Conservation (phyloP, 2,888 invertebrate genomes). For the Drosophila formosana region DNA sequence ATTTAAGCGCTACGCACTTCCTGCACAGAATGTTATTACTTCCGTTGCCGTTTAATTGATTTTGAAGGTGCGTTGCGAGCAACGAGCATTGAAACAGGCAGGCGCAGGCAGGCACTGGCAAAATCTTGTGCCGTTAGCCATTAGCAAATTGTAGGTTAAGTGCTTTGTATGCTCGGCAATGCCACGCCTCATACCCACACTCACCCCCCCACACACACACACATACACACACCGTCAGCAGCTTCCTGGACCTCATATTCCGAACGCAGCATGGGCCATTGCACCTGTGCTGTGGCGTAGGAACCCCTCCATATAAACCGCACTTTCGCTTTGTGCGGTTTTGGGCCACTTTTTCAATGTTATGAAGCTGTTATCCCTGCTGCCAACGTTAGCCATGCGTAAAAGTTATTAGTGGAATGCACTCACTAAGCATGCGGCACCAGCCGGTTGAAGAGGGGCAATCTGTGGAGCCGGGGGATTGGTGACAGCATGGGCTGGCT, state of each 20-base stretch:
- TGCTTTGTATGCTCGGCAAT: conserved; percentile 60
- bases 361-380: conserved; percentile 44
- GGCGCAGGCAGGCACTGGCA: conserved; percentile 16
- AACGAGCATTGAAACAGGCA: conserved; percentile 16
- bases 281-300: conserved; percentile 41
- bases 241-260: conserved; percentile 10
- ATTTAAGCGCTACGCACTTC: conserved; percentile 78
- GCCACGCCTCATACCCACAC: conserved; percentile 14
- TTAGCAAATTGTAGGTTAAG: conserved; percentile 78
- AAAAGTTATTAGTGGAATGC: conserved; percentile 78
- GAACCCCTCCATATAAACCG: conserved; percentile 37
- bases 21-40: conserved; percentile 79
- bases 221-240: background rate
- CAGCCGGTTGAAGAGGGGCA: background rate
- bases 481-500: conserved; percentile 1
- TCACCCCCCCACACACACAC: background rate
- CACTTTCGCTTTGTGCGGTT: conserved; percentile 71
- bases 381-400: conserved; percentile 67
- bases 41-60: conserved; percentile 81
- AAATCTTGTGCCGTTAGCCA: conserved; percentile 64
- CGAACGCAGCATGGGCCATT: conserved; percentile 49
- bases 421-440: conserved; percentile 43
- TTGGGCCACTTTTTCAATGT: conserved; percentile 59
- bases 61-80: conserved; percentile 70
- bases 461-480: background rate